Evolutionary conservation across 2,113 vertebrate genomes (phyloP).

Genomic region (Bos indicus): DNA sequence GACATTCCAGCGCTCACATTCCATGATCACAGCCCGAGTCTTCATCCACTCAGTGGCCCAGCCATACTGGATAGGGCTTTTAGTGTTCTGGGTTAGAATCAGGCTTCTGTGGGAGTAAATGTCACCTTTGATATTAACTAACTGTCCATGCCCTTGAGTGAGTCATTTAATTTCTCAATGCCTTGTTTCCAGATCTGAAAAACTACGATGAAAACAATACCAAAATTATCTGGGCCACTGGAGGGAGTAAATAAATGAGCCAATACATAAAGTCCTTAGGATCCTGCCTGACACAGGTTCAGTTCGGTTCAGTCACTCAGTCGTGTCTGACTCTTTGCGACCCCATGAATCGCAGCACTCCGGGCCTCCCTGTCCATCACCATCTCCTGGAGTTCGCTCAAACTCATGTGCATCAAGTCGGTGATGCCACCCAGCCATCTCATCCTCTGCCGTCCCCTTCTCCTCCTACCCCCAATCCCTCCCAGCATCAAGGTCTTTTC

Average conservation of each 20-base stretch:
- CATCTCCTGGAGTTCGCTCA: too few species aligned
- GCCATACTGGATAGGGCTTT: background rate
- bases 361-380: too few species aligned
- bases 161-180: background rate
- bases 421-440: too few species aligned
- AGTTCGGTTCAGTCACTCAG: too few species aligned
- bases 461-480: too few species aligned
- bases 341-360: too few species aligned
- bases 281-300: background rate
- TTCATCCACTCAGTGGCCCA: background rate
- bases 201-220: background rate
- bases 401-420: too few species aligned
- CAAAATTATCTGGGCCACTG: background rate
- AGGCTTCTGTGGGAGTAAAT: background rate
- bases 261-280: background rate
- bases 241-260: background rate
- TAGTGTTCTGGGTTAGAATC: background rate
- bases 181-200: background rate
- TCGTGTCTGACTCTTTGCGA: too few species aligned
- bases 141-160: background rate
- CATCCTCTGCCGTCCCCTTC: too few species aligned
- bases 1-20: background rate
- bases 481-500: too few species aligned
- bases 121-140: background rate
- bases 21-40: rapidly evolving